A percentile compares a stretch with the other conserved stretches of the same genome.
These are phyloP conservation scores for Troilus luridus DNA, from an alignment of 2,888 invertebrate genomes.

Conservation along the genomic window DNA sequence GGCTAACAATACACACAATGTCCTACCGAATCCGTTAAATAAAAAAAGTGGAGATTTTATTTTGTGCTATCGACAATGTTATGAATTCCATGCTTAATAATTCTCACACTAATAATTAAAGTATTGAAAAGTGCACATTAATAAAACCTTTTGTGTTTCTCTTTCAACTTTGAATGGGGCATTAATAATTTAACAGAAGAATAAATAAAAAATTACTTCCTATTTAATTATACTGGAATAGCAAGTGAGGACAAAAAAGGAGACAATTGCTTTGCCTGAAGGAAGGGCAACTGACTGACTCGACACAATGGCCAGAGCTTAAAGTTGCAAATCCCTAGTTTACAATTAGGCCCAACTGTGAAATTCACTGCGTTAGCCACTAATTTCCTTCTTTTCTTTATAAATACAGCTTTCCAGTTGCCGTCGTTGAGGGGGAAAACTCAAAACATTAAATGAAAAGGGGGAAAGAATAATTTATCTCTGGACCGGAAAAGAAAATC, in stretches of 20 bases:
- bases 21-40: too few relatives aligned
- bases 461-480: neutral
- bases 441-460: neutral
- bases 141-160: neutral
- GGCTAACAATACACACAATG: too few relatives aligned
- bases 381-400: conserved; percentile 19
- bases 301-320: conserved; percentile 6
- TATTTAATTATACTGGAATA: neutral
- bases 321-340: conserved; percentile 19
- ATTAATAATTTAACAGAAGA: neutral
- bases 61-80: too few relatives aligned
- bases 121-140: neutral
- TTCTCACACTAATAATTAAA: neutral
- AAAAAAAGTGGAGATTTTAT: too few relatives aligned
- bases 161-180: neutral
- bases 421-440: neutral
- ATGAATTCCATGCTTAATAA: neutral
- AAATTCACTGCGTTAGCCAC: neutral
- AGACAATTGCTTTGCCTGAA: neutral
- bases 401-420: neutral
- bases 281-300: neutral
- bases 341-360: conserved; percentile 17
- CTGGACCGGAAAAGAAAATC: neutral
- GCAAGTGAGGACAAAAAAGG: neutral
- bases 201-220: neutral